phyloP scores from a whole-genome alignment of 2,888 invertebrate species.

The Cheiracanthium punctorium region DNA sequence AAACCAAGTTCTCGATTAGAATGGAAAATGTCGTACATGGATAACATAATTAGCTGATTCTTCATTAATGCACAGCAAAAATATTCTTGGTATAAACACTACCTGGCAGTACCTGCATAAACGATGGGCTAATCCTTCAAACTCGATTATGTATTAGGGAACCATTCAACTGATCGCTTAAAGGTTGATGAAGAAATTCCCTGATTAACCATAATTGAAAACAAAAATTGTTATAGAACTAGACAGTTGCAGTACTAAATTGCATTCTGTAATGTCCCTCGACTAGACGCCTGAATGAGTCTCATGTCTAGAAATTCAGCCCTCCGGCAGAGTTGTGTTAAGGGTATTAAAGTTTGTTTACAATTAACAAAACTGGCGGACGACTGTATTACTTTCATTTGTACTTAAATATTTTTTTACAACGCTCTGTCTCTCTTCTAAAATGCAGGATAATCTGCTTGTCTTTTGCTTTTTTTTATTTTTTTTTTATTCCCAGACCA shows the following conservation, averaged over 20 bases:
- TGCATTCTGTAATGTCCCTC: conserved; percentile 21
- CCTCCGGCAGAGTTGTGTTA: background rate
- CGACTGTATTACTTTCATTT: background rate
- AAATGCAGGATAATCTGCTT: background rate
- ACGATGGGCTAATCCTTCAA: background rate
- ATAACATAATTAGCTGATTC: too few species aligned
- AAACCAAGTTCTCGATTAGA: too few species aligned
- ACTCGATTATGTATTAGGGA: background rate
- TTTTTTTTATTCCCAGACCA: too few species aligned
- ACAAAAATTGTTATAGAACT: background rate
- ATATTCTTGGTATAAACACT: too few species aligned
- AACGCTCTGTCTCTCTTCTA: background rate
- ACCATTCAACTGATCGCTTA: conserved; percentile 35
- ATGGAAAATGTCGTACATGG: too few species aligned
- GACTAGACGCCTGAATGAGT: conserved; percentile 28
- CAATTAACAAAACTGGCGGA: background rate
- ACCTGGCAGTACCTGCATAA: too few species aligned
- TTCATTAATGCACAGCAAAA: too few species aligned
- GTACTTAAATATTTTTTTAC: background rate
- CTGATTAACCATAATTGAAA: conserved; percentile 27
- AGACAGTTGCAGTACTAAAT: conserved; percentile 34
- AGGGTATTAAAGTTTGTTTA: background rate
- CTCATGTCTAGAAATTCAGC: background rate
- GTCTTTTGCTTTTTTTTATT: too few species aligned
- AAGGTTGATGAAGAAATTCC: conserved; percentile 35